Conservation (phyloP, 1,140 invertebrate species). For the Drosophila bipectinata region DNA sequence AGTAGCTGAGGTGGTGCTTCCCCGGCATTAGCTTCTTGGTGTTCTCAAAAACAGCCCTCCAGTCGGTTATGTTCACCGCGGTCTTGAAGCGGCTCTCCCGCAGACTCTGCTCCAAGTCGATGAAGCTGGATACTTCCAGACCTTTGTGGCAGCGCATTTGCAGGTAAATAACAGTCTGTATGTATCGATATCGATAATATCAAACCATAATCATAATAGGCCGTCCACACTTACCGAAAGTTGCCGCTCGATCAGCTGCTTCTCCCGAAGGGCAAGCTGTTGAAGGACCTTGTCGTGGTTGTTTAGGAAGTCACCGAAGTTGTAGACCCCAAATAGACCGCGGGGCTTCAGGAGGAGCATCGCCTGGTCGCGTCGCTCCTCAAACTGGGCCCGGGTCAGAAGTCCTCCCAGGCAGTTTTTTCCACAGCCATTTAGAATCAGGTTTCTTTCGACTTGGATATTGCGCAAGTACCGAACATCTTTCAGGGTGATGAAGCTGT, state of each 20-base stretch:
- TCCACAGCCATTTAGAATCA: slow-evolving; percentile 36
- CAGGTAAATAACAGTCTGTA: slow-evolving; percentile 49
- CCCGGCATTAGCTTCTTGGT: slow-evolving; percentile 24
- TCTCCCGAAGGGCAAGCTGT: slow-evolving; percentile 44
- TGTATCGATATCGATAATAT: no score
- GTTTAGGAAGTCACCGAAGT: slow-evolving; percentile 24
- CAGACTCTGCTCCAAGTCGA: slow-evolving; percentile 54
- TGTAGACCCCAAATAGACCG: neutral
- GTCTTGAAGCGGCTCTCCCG: slow-evolving; percentile 10
- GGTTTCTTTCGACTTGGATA: slow-evolving; percentile 10
- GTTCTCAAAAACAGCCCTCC: slow-evolving; percentile 50
- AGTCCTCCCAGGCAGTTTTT: slow-evolving; percentile 32
- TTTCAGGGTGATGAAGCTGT: slow-evolving; percentile 38
- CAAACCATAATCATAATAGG: no score
- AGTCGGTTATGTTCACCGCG: slow-evolving; percentile 20
- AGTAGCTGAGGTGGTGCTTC: slow-evolving; percentile 39
- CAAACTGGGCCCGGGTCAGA: slow-evolving; percentile 35
- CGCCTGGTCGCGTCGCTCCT: slow-evolving; percentile 2
- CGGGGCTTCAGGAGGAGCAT: slow-evolving; percentile 3
- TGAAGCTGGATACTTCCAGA: slow-evolving; percentile 42
- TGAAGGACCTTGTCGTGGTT: slow-evolving; percentile 35
- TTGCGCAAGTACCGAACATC: slow-evolving; percentile 45
- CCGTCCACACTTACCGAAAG: slow-evolving; percentile 28
- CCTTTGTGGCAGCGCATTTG: slow-evolving; percentile 33
- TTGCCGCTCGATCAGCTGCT: slow-evolving; percentile 26